Evolutionary conservation across 2,113 vertebrate species (phyloP), one percentile per base, ranked within the genome.

Genomic region (Planiliza haematocheilus): DNA sequence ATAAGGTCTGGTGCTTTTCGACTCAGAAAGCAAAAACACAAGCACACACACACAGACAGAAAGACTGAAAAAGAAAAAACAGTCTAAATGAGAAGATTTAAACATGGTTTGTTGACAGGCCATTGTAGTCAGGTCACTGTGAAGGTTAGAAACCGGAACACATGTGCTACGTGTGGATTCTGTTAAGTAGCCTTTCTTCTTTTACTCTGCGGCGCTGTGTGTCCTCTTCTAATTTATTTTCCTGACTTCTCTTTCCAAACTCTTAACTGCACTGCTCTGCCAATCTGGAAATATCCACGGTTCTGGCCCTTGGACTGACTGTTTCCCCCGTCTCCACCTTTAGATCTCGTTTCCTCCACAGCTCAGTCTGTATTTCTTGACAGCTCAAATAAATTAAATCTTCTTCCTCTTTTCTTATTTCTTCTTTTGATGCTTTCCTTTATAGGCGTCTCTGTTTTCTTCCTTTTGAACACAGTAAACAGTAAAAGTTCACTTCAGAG

Each of bases 281-380:
- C 6, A 2, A 30, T 37, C 30, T 60, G 48, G 67, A 58, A 53
- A 73, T 66, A 4, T 86, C 81, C 57, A 1, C 65, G 74, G 50
- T 75, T 39, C 74, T 82, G 74, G 82, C 65, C 60, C 13, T 39
- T 10, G 12, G 5, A 3, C 36, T 16, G 16, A 37, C 30, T 41
- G 43, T 10, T 24, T 9, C 13, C 10, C n/a, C 34, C 56, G 52
- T 37, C 30, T n/a, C 7, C 1, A 20, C 38, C 46, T 58, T 57
- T 17, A 36, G 8, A 71, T 64, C 2, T 42, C 34, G 24, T 12
- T 24, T 39, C 14, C 52, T 41, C 11, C 21, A 10, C 24, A 7
- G 11, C 14, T 59, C 21, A 56, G 38, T 37, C 20, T 63, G 38
- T 34, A 5, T 49, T 74, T 68, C 38, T 59, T 60, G 17, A 34